Percentiles rank a stretch among this genome's conserved stretches.
Evolutionary conservation across 2,797 vertebrate species (phyloP).

Genomic region (Cryptoprocta ferox): DNA sequence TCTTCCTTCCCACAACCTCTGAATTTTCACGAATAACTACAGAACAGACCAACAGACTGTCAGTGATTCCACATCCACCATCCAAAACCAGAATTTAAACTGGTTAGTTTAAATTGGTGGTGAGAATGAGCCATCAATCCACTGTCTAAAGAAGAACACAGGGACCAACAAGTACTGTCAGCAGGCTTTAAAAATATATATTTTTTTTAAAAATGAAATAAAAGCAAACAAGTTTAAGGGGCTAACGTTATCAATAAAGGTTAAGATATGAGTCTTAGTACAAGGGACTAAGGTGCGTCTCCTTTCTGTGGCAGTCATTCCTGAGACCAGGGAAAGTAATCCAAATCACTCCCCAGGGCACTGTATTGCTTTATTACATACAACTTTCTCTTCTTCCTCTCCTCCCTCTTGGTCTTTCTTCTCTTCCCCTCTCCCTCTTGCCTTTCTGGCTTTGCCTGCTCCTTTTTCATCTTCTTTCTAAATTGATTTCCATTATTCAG

Average conservation of each 20-base stretch:
- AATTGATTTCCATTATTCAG: neutral
- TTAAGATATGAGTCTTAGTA: neutral
- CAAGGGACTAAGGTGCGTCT: neutral
- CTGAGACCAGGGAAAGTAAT: no score
- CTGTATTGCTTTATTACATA: neutral
- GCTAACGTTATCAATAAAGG: neutral
- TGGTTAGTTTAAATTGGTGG: no score
- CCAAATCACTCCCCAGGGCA: neutral
- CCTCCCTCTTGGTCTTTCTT: neutral
- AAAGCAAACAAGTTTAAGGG: neutral
- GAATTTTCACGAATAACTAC: neutral
- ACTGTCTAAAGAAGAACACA: neutral
- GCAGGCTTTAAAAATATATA: neutral
- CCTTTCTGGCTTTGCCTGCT: neutral
- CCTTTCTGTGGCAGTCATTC: neutral
- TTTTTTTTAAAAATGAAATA: neutral
- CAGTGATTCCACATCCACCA: neutral
- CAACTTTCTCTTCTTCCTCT: neutral
- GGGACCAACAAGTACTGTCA: neutral
- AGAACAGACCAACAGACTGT: neutral
- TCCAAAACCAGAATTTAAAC: neutral
- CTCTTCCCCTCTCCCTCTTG: neutral
- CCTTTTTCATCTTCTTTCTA: neutral
- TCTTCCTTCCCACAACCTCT: neutral
- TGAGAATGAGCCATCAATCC: neutral